These are phyloP conservation scores for Morus bassanus DNA, from an alignment of 2,797 vertebrate genomes.

Conservation along the genomic window DNA sequence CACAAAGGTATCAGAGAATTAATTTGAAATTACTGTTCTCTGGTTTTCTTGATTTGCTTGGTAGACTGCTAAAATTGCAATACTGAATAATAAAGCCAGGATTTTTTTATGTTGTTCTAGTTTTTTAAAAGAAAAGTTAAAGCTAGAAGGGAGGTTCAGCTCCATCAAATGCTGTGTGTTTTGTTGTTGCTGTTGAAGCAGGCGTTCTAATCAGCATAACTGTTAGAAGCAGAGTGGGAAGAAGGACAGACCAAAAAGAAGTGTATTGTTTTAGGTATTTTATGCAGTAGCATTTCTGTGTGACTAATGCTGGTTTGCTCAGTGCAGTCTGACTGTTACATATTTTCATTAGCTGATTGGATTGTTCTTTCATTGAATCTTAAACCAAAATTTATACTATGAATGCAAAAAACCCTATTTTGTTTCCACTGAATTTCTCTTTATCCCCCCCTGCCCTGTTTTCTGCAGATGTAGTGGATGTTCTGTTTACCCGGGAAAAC, in stretches of 20 bases:
- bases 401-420: neutral
- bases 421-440: neutral
- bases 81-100: neutral
- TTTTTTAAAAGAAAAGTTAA: neutral
- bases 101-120: neutral
- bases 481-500: slow-evolving; percentile 86
- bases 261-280: neutral
- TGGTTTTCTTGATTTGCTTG: neutral
- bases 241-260: neutral
- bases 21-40: neutral
- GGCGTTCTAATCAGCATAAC: neutral
- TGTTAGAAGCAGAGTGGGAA: neutral
- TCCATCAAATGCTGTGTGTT: neutral
- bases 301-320: neutral
- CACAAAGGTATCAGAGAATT: slow-evolving; percentile 85
- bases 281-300: neutral
- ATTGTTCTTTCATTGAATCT: neutral
- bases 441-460: neutral
- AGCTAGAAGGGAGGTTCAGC: neutral
- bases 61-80: neutral
- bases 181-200: neutral
- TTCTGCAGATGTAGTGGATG: slow-evolving; percentile 90
- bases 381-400: neutral
- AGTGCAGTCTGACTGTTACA: neutral
- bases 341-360: neutral